Conservation (phyloP, 2,888 invertebrate species). For the Eupithecia vulgata region DNA sequence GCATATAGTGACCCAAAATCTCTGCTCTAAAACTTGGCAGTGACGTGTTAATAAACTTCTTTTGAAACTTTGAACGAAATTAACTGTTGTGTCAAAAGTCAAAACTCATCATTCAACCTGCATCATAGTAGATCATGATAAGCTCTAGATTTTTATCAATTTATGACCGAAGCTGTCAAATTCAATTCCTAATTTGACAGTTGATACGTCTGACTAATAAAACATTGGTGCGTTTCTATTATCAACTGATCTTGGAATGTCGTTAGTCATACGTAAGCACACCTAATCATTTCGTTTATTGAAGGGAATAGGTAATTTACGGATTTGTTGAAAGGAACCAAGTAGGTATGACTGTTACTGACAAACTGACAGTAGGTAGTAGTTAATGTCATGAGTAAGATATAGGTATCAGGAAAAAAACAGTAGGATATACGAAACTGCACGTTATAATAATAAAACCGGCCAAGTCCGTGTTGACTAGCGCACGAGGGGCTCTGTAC, state of each 20-base stretch:
- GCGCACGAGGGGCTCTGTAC: no score
- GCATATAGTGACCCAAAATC: no score
- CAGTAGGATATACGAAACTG: background rate
- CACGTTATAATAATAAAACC: background rate
- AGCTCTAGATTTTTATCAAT: background rate
- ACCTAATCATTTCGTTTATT: constrained; percentile 26
- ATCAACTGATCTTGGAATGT: constrained; percentile 25
- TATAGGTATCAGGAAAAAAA: background rate
- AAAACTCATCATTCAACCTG: background rate
- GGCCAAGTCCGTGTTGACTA: no score
- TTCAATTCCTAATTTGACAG: constrained; percentile 15
- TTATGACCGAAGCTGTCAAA: constrained; percentile 9
- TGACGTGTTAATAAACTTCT: background rate
- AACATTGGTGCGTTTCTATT: constrained; percentile 3
- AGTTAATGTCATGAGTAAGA: background rate
- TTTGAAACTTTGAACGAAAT: background rate
- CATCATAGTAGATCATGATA: background rate
- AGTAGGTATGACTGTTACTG: background rate
- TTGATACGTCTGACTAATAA: constrained; percentile 13
- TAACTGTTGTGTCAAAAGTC: background rate
- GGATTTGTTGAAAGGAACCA: constrained; percentile 9
- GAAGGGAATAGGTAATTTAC: constrained; percentile 25
- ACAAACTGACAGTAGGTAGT: background rate
- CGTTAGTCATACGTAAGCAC: constrained; percentile 25
- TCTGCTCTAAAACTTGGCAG: background rate